Evolutionary conservation across 2,113 vertebrate species (phyloP), one percentile per base, ranked within the genome.

Genomic region (Entelurus aequoreus): DNA sequence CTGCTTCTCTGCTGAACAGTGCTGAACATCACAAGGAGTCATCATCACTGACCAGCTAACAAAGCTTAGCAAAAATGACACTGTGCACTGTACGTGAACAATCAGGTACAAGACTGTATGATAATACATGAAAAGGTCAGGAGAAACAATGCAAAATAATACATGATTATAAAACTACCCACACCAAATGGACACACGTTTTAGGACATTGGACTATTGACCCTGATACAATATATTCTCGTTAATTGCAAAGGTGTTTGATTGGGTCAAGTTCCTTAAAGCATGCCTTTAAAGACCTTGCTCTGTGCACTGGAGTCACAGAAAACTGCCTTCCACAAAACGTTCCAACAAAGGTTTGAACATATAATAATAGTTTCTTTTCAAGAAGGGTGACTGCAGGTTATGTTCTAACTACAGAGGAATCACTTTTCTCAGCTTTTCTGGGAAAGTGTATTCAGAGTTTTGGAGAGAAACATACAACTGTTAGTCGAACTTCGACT

Each of bases 1-100:
- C 74, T 78, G 67, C 50, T 66, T 63, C 71, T 81, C 54, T 66
- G 72, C 68, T 72, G 54, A 47, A 37, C 60, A 53, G 36, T 21
- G 35, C 67, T 58, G 64, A 63, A 68, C 51, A 75, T 74, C 54
- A 42, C 62, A 71, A 79, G 54, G 62, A 75, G 54, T 13, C 21
- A 63, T 67, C 64, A 63, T 67, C 64, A 48, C 66, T 75, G 69
- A 75, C 53, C 6, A 7, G 2, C 60, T 42, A 65, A 74, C 69
- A 78, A 75, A 73, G 56, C 59, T 46, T 21, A 40, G 21, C 60
- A 63, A 40, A 78, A 72, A 63, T 35, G 48, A 79, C 67, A 55
- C 61, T 40, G 55, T 63, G 21, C 49, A 40, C 56, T 38, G 19
- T 70, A 51, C 44, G 47, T 44, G 54, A 40, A 62, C 12, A 4